Evolutionary conservation across 2,888 invertebrate genomes (phyloP).

Genomic region (Caenorhabditis sp.): DNA sequence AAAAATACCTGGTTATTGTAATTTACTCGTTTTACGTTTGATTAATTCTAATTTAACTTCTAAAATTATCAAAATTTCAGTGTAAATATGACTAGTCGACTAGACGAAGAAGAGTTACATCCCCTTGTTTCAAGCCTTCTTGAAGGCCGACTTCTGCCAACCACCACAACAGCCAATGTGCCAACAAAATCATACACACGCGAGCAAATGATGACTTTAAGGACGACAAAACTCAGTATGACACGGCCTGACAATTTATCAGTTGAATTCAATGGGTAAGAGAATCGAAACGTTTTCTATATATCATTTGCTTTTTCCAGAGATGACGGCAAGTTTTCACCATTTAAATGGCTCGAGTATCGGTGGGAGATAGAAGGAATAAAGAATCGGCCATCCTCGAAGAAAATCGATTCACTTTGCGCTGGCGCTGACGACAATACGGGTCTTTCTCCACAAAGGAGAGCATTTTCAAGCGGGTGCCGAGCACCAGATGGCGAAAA

Average conservation of each 20-base stretch:
- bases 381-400: constrained; percentile 52
- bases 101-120: constrained; percentile 46
- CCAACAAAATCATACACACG: constrained; percentile 40
- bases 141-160: constrained; percentile 33
- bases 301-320: constrained; percentile 42
- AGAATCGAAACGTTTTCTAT: no score
- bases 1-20: no score
- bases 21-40: no score
- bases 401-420: constrained; percentile 46
- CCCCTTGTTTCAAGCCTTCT: constrained; percentile 48
- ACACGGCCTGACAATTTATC: constrained; percentile 59
- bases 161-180: constrained; percentile 3
- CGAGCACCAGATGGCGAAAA: constrained; percentile 57
- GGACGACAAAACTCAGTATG: constrained; percentile 40
- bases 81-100: constrained; percentile 57
- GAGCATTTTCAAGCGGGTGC: constrained; percentile 65
- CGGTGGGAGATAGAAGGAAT: constrained; percentile 64
- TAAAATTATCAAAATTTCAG: constrained; percentile 30
- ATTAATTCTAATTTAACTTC: no score
- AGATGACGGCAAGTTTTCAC: constrained; percentile 65
- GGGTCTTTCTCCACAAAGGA: constrained; percentile 65
- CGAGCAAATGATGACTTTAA: constrained; percentile 58
- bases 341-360: constrained; percentile 64
- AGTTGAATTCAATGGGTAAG: constrained; percentile 61
- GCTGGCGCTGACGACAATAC: constrained; percentile 53